Evolutionary conservation across 1,140 invertebrate species (phyloP), one percentile per base, ranked within the genome.

Genomic region (Tribolium castaneum): DNA sequence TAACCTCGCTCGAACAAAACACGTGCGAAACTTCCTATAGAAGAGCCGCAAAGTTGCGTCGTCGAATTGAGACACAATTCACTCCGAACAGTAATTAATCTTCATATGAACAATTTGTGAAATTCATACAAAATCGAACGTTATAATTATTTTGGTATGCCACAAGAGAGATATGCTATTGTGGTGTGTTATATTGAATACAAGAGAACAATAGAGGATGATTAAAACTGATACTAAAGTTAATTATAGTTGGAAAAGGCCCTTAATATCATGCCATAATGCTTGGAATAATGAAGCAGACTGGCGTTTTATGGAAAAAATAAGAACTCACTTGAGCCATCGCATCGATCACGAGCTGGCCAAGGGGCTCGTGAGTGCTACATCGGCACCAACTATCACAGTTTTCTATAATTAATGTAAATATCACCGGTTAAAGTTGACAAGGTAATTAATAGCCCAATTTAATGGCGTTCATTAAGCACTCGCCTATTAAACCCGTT

Each of bases 221-320:
- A 66, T 66, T 66, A 66, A 66, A 66, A 66, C 59, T 66, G 59
- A 66, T 66, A 66, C 59, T 66, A 66, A 66, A 66, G 59, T 66
- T 66, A 66, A 66, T 66, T 66, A 66, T 66, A 35, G 59, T 66
- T 66, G 59, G 59, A 66, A 59, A 66, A 66, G 59, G 59, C 59
- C 59, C 59, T 66, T 66, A 34, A 66, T 66, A 66, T 66, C 59
- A 14, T 66, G 30, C 25, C 59, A 66, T 35, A 66, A 66, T 66
- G 30, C 59, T 66, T 66, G 25, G 30, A 66, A 35, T 35, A 66
- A 66, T 66, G 59, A 34, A 12, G 59, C 25, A 35, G 30, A 22
- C 3, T 25, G 25, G 59, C 35, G 35, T 34, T 34, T 14, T 30
- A 13, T 10, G 4, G 6, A 35, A 66, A 66, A 66, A 30, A 22